Evolutionary conservation across 1,140 invertebrate genomes (phyloP).

Genomic region (Penaeus chinensis): DNA sequence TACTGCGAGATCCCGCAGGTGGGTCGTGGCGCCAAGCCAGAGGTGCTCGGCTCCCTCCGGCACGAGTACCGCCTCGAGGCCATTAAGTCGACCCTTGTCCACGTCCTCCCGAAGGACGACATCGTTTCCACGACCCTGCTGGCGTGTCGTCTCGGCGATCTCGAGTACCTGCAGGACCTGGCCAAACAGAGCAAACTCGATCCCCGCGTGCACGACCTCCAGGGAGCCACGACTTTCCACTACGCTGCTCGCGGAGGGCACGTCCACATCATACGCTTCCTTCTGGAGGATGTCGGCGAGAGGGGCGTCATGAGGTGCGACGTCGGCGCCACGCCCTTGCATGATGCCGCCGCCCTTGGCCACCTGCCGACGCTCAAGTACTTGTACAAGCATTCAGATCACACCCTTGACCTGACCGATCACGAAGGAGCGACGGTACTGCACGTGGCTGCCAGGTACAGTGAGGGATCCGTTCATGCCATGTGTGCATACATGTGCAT

Average conservation of each 20-base stretch:
- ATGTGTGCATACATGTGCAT: no score
- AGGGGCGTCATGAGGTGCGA: conserved; percentile 28
- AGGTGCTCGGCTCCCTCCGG: conserved; percentile 40
- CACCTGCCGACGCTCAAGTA: conserved; percentile 39
- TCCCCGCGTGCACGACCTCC: conserved; percentile 20
- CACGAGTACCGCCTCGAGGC: conserved; percentile 35
- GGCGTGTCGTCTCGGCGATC: conserved; percentile 50
- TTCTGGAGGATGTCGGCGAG: conserved; percentile 30
- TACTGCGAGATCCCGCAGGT: conserved; percentile 52
- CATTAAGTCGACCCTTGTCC: conserved; percentile 46
- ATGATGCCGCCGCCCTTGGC: conserved; percentile 49
- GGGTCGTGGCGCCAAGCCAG: conserved; percentile 38
- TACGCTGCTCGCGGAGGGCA: conserved; percentile 49
- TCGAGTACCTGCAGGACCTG: conserved; percentile 52
- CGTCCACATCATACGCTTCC: conserved; percentile 37
- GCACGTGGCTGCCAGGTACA: conserved; percentile 50
- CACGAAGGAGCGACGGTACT: conserved; percentile 43
- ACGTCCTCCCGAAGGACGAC: conserved; percentile 49
- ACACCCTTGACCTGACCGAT: conserved; percentile 33
- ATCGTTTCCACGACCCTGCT: conserved; percentile 51
- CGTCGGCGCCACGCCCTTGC: conserved; percentile 49
- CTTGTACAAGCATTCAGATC: conserved; percentile 30
- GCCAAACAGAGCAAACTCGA: conserved; percentile 36
- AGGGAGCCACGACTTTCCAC: conserved; percentile 44
- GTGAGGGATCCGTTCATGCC: background rate